Evolutionary conservation across 1,140 invertebrate species (phyloP).

Genomic region (Drosophila sulfurigaster): DNA sequence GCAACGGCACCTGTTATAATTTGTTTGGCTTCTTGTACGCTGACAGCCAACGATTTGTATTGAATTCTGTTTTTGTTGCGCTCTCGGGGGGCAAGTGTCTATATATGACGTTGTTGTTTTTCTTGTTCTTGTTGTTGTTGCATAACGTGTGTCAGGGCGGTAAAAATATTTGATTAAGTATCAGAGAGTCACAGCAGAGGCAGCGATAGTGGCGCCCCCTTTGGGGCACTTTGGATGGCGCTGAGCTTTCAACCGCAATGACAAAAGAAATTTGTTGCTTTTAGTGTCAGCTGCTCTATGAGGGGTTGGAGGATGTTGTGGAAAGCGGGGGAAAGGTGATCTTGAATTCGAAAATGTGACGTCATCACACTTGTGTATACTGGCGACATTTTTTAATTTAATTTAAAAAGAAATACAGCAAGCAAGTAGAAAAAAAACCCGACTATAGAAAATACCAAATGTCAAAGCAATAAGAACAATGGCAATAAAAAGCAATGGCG

Average conservation of each 20-base stretch:
- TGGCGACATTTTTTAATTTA: slow-evolving; percentile 55
- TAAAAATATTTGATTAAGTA: slow-evolving; percentile 78
- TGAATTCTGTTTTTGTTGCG: slow-evolving; percentile 64
- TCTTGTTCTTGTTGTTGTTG: slow-evolving; percentile 53
- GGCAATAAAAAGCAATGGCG: slow-evolving; percentile 46
- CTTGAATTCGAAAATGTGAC: background rate
- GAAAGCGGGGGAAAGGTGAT: background rate
- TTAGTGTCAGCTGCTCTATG: slow-evolving; percentile 31
- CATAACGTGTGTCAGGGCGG: slow-evolving; percentile 53
- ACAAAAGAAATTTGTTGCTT: slow-evolving; percentile 69
- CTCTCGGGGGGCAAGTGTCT: slow-evolving; percentile 55
- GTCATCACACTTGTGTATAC: slow-evolving; percentile 16
- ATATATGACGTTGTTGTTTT: background rate
- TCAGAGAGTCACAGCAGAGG: slow-evolving; percentile 20
- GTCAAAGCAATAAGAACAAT: slow-evolving; percentile 44
- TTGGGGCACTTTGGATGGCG: slow-evolving; percentile 44
- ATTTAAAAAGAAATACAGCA: slow-evolving; percentile 48
- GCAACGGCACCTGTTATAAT: slow-evolving; percentile 80
- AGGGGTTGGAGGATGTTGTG: background rate
- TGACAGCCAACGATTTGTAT: slow-evolving; percentile 81
- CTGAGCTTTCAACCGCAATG: slow-evolving; percentile 63
- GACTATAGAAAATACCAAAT: slow-evolving; percentile 19
- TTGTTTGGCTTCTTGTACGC: slow-evolving; percentile 81
- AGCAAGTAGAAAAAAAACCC: background rate
- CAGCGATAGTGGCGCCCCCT: slow-evolving; percentile 34